These are phyloP conservation scores for Bubo blakistoni DNA, from an alignment of 2,113 vertebrate species.

Conservation along the genomic window DNA sequence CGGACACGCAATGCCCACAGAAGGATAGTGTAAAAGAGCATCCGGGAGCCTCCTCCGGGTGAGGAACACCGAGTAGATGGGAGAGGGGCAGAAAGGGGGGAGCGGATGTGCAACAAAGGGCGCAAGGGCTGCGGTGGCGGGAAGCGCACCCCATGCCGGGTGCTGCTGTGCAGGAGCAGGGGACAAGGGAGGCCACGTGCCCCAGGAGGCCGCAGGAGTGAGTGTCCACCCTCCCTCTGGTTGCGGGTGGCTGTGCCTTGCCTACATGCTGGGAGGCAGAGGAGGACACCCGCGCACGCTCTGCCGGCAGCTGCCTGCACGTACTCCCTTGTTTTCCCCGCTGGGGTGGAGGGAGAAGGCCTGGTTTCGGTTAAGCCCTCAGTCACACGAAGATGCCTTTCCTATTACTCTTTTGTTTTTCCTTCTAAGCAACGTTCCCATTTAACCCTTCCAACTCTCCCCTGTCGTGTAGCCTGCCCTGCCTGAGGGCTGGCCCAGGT, in stretches of 20 bases:
- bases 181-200: neutral
- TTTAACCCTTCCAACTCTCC: constrained; percentile 67
- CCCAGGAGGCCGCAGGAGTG: neutral
- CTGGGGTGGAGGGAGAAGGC: constrained; percentile 30
- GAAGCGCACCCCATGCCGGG: fast-evolving
- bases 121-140: fast-evolving
- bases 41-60: neutral
- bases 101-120: fast-evolving
- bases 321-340: constrained; percentile 34
- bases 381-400: constrained; percentile 75
- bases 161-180: neutral
- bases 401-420: constrained; percentile 75
- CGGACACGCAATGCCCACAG: neutral
- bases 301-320: neutral
- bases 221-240: neutral
- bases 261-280: neutral
- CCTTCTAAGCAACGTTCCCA: constrained; percentile 57
- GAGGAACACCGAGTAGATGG: neutral
- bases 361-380: constrained; percentile 72
- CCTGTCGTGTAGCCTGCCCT: neutral
- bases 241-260: neutral
- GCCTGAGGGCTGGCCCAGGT: neutral
- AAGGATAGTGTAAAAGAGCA: neutral
- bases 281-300: neutral
- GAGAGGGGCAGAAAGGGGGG: neutral